Evolutionary conservation across 2,797 vertebrate species (phyloP).

Genomic region (Uromys caudimaculatus): DNA sequence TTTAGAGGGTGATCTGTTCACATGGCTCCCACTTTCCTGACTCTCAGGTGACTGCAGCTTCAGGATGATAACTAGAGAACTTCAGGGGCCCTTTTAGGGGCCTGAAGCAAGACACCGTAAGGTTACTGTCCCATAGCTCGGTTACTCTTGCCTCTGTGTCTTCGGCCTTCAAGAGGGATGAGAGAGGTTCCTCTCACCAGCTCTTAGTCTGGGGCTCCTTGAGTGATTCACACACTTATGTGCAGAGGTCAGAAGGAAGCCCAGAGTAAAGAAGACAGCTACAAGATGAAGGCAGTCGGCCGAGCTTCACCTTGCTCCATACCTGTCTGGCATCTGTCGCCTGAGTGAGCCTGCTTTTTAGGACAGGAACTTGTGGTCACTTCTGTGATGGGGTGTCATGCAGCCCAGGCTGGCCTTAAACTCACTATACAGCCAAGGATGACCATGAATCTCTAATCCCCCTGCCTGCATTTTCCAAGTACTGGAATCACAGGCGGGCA

Average conservation of each 20-base stretch:
- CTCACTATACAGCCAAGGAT: neutral
- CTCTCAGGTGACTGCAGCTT: neutral
- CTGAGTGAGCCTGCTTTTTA: neutral
- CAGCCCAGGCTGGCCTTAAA: neutral
- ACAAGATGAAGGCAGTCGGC: neutral
- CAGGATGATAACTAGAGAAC: neutral
- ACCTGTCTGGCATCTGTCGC: neutral
- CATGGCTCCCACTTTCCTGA: neutral
- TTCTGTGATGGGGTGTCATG: neutral
- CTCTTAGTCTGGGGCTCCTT: neutral
- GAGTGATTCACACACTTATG: neutral
- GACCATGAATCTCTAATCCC: neutral
- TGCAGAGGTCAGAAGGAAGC: neutral
- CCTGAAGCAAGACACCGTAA: neutral
- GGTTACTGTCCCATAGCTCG: fast-evolving
- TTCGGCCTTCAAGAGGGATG: neutral
- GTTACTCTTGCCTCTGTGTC: neutral
- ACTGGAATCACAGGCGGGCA: neutral
- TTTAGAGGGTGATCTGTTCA: neutral
- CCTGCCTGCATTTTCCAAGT: neutral
- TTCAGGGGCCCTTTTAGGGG: neutral
- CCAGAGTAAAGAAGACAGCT: neutral
- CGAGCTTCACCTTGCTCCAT: neutral
- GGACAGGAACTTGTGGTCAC: neutral
- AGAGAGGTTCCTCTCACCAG: neutral